These are phyloP conservation scores for Myiotriccus ornatus DNA, from an alignment of 2,797 vertebrate genomes.

Conservation along the genomic window DNA sequence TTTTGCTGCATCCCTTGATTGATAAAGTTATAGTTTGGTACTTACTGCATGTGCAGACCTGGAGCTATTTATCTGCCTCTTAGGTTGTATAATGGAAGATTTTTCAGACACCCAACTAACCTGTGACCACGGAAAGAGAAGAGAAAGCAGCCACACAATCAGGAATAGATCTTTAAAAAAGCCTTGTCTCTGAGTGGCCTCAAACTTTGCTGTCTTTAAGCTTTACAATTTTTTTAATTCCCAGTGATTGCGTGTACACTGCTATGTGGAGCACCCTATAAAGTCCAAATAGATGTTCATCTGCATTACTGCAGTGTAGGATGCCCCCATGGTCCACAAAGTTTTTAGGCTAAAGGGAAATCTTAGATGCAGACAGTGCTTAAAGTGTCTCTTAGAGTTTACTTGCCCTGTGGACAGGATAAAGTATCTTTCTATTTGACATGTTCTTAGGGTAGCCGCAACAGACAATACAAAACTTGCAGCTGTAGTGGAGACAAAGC, in stretches of 20 bases:
- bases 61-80: neutral
- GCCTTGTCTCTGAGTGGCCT: neutral
- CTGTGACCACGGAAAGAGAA: neutral
- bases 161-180: neutral
- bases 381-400: neutral
- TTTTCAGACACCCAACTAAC: neutral
- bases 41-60: neutral
- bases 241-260: rapidly evolving
- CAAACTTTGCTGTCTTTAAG: neutral
- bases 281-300: neutral
- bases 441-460: neutral
- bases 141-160: neutral
- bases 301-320: neutral
- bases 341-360: neutral
- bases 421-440: neutral
- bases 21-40: neutral
- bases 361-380: neutral
- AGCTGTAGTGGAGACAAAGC: neutral
- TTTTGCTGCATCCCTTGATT: neutral
- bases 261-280: neutral
- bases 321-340: neutral
- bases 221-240: neutral
- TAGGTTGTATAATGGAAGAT: neutral
- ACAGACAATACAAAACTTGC: neutral
- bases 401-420: neutral